Conservation (phyloP, 2,113 vertebrate species). For the Abramis brama region DNA sequence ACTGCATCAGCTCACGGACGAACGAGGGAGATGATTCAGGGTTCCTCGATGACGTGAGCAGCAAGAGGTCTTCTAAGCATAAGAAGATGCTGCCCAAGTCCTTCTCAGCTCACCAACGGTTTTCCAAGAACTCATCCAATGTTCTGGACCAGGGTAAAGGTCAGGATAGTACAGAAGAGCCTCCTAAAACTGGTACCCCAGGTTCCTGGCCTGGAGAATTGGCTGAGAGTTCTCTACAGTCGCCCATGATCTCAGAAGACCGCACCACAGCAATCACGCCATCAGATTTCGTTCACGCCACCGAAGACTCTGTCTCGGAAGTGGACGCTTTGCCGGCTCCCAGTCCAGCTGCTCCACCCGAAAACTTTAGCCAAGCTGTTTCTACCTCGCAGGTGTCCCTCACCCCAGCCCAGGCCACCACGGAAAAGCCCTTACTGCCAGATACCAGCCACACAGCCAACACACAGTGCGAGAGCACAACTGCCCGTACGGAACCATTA, state of each 20-base stretch:
- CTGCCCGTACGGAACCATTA: constrained; percentile 63
- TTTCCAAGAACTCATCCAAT: constrained; percentile 78
- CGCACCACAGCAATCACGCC: constrained; percentile 91
- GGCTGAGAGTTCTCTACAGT: constrained; percentile 85
- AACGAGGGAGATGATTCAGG: constrained; percentile 95
- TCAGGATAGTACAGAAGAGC: constrained; percentile 73
- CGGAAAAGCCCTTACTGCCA: constrained; percentile 66
- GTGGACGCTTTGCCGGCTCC: constrained; percentile 80
- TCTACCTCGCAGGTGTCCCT: constrained; percentile 81
- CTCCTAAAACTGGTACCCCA: constrained; percentile 70
- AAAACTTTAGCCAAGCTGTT: constrained; percentile 71
- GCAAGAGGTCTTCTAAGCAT: constrained; percentile 78
- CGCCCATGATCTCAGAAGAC: constrained; percentile 89
- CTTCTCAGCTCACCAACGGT: constrained; percentile 90
- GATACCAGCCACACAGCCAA: constrained; percentile 73
- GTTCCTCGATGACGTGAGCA: constrained; percentile 84
- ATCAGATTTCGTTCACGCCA: constrained; percentile 88
- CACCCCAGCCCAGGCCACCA: constrained; percentile 65
- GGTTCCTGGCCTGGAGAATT: constrained; percentile 81
- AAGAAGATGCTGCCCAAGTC: constrained; percentile 92
- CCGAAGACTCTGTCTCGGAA: constrained; percentile 92
- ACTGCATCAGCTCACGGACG: constrained; percentile 91
- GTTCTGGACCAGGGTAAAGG: constrained; percentile 75
- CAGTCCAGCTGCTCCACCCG: constrained; percentile 73
- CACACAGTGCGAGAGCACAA: constrained; percentile 70